phyloP scores from a whole-genome alignment of 1,140 invertebrate genomes.

The Penaeus vannamei region DNA sequence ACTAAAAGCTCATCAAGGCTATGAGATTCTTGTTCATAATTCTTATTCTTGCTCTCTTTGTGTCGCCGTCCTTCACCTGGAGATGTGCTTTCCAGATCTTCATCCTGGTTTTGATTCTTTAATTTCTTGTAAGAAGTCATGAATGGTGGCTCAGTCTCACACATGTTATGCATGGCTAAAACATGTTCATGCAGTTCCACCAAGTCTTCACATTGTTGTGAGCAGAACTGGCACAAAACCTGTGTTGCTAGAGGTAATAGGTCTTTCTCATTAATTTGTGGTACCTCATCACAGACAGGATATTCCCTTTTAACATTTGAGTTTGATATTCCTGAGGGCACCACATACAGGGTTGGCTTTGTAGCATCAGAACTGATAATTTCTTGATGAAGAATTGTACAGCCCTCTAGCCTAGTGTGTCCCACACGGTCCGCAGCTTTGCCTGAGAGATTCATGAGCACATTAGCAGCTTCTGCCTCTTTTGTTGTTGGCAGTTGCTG shows the following conservation, averaged over 20 bases:
- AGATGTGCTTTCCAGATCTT: not conserved
- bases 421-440: constrained; percentile 51
- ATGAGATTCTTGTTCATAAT: not conserved
- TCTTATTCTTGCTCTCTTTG: not conserved
- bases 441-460: constrained; percentile 58
- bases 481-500: constrained; percentile 57
- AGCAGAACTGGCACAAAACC: constrained; percentile 58
- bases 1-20: no score
- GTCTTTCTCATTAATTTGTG: constrained; percentile 62
- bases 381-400: not conserved
- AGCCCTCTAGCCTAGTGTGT: constrained; percentile 31
- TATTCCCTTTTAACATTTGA: constrained; percentile 39
- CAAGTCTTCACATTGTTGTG: constrained; percentile 55
- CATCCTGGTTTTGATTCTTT: constrained; percentile 26
- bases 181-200: constrained; percentile 64
- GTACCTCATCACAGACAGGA: constrained; percentile 49
- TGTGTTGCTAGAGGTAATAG: constrained; percentile 54
- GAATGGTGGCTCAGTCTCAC: constrained; percentile 29
- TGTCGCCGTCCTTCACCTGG: not conserved
- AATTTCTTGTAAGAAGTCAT: constrained; percentile 30
- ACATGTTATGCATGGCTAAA: constrained; percentile 43
- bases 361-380: not conserved
- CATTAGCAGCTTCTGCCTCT: constrained; percentile 62
- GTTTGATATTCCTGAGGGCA: not conserved
- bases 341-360: not conserved